Evolutionary conservation across 2,113 vertebrate species (phyloP).

Genomic region (Candoia aspera): DNA sequence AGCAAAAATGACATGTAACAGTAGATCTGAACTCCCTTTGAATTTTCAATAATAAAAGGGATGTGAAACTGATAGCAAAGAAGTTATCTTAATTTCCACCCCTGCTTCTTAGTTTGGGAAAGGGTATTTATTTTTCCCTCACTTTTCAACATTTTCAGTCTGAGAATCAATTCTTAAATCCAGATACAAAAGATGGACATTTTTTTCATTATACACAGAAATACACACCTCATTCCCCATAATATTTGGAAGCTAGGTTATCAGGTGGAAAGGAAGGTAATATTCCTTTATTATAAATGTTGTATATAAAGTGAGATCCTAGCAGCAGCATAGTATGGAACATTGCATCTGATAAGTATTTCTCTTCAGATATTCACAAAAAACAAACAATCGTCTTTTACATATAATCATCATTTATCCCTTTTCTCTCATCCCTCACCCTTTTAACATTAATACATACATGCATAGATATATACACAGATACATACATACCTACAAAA

Average conservation of each 20-base stretch:
- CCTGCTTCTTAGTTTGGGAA: background rate
- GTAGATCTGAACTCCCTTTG: conserved; percentile 3
- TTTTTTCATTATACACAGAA: background rate
- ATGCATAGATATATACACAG: no score
- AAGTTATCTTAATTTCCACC: accelerated
- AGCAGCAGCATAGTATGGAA: background rate
- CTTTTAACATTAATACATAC: no score
- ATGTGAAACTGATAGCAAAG: background rate
- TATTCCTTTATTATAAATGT: background rate
- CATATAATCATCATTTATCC: background rate
- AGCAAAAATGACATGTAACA: conserved; percentile 7
- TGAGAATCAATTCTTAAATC: background rate
- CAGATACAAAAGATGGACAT: background rate
- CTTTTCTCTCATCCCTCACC: background rate
- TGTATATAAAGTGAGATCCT: background rate
- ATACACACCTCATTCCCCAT: background rate
- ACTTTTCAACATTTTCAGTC: background rate
- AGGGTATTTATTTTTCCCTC: background rate
- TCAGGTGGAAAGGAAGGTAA: background rate
- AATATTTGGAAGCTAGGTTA: background rate
- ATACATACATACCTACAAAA: no score
- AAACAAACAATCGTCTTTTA: background rate
- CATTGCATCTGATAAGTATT: background rate
- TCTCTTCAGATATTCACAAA: background rate
- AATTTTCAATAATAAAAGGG: background rate